phyloP scores from a whole-genome alignment of 2,113 vertebrate species.

The Phycodurus eques region DNA sequence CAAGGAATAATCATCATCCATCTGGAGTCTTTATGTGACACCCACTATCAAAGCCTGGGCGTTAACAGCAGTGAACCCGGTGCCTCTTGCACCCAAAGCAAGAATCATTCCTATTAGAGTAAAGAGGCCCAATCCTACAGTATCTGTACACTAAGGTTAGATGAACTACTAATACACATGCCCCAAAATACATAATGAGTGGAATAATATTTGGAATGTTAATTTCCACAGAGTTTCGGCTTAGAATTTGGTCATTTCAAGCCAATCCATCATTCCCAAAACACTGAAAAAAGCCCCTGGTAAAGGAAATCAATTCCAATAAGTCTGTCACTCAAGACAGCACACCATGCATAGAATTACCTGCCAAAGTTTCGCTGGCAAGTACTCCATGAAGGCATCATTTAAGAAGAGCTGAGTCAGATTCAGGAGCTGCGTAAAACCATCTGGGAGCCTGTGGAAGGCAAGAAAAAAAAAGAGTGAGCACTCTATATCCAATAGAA shows the following conservation, averaged over 20 bases:
- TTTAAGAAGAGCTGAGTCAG: conserved; percentile 99
- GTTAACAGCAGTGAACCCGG: not conserved
- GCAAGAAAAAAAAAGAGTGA: conserved; percentile 20
- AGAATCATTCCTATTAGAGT: not conserved
- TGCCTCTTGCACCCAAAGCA: not conserved
- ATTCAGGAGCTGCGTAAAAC: conserved; percentile 97
- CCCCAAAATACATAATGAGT: not conserved
- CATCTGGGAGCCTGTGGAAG: conserved; percentile 89
- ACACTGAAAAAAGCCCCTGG: not conserved
- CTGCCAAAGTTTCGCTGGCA: conserved; percentile 99
- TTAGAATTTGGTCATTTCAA: not conserved
- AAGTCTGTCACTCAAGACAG: not conserved
- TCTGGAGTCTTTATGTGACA: not conserved
- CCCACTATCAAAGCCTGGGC: not conserved
- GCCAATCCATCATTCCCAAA: not conserved
- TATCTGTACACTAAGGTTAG: not conserved
- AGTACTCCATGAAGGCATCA: conserved; percentile 98
- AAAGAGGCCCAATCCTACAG: not conserved
- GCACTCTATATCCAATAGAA: conserved; percentile 19
- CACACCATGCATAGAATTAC: conserved; percentile 72
- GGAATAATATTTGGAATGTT: not conserved
- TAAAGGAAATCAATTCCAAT: not conserved
- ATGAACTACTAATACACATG: not conserved
- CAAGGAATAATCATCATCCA: not conserved
- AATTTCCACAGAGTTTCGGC: too few species aligned